phyloP scores from a whole-genome alignment of 2,797 vertebrate genomes.

The Taeniopygia guttata region DNA sequence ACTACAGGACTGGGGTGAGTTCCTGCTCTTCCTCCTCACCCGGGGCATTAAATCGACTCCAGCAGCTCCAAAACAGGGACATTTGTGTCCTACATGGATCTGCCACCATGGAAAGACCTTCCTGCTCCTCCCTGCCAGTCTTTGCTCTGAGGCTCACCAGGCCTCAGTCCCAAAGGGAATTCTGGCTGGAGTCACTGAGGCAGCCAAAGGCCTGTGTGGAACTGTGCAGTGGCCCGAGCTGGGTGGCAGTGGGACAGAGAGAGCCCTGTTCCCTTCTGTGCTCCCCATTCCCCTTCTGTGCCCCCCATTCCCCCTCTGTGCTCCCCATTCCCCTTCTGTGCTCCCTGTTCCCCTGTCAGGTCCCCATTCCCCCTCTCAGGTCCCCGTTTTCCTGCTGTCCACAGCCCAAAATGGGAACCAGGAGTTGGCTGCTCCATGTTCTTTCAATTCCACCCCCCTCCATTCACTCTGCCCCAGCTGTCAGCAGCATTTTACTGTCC shows the following conservation, averaged over 20 bases:
- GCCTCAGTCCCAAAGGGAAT: not conserved
- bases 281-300: no score
- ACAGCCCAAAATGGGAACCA: not conserved
- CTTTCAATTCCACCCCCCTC: not conserved
- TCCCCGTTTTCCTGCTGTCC: not conserved
- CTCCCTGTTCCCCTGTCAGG: no score
- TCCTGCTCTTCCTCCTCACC: not conserved
- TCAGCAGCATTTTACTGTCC: not conserved
- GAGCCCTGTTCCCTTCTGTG: not conserved
- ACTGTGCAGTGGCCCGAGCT: not conserved
- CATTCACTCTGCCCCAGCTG: not conserved
- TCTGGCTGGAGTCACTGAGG: not conserved
- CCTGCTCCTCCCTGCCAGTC: not conserved
- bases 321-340: not conserved
- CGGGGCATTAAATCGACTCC: accelerated
- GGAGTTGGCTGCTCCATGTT: not conserved
- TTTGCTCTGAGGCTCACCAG: not conserved
- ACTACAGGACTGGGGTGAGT: slow-evolving; percentile 54
- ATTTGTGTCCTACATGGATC: not conserved
- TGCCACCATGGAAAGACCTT: not conserved
- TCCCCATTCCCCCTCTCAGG: not conserved
- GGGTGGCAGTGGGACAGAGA: not conserved
- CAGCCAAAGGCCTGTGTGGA: not conserved
- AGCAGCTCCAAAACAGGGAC: not conserved
- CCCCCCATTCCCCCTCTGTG: not conserved